Base-by-base conservation (phyloP, 92 coral and sea anemone genomes). In the Siderastrea radians region DNA sequence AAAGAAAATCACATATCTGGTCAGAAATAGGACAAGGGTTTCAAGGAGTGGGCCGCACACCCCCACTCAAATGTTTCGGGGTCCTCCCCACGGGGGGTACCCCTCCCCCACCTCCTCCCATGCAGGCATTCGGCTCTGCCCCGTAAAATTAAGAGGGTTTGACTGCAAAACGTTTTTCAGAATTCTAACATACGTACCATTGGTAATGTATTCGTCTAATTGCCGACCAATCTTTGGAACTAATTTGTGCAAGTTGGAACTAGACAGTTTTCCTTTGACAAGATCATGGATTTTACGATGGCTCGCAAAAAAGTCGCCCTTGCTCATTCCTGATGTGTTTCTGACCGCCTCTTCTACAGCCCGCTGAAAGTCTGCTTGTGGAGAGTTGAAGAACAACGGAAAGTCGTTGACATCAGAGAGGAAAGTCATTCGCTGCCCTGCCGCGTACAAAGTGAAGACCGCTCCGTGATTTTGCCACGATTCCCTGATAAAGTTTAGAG, bases 391-490 rank as follows among this genome's bases (percentile, higher is more conserved):
- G 59, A 86, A 85, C 55, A 86, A 48, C 6, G 86, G 78, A 51
- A 85, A 67, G 50, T 85, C 90, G 10, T 74, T 67, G 16, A 72
- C 86, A 53, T 90, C 90, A 12, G 87, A 65, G 8, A 90, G 81
- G 65, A 85, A 90, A 9, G 93, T 90, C 87, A 90, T 90, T 49
- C 87, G 82, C 49, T 90, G 90, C 1, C 90, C 93, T 7, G 79
- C 90, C 0, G 87, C 90, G 12, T 79, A 83, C 17, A 85, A 44
- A 11, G 87, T 90, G 59, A 90, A 90, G 48, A 85, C 81, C 1
- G 59, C 70, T 49, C 87, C 82, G 45, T 86, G 87, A 48, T 12
- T 19, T 19, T 85, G 78, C 46, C 49, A n/a, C 45, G 87, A 64
- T 49, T 80, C 62, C 8, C 61, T 58, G 78, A 90, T 90, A 65